These are phyloP conservation scores for Cladopsammia gracilis DNA, from an alignment of 64 coral and sea anemone genomes.

Conservation along the genomic window DNA sequence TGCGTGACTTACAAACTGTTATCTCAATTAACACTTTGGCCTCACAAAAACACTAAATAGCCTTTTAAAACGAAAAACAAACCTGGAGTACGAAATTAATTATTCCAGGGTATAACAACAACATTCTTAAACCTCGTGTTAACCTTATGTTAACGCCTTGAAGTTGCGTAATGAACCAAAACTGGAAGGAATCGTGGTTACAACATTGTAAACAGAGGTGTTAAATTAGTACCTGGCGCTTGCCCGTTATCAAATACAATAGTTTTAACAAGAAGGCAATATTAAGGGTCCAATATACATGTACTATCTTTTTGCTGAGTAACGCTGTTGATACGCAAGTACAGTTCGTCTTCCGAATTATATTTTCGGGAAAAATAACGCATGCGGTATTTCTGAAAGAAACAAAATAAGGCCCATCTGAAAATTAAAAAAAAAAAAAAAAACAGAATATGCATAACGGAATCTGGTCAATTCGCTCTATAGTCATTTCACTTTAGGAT, in stretches of 20 bases:
- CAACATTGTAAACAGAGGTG: neutral
- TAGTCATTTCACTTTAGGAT: too few species aligned
- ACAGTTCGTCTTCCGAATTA: too few species aligned
- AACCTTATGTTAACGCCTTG: neutral
- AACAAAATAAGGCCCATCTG: too few species aligned
- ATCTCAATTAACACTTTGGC: neutral
- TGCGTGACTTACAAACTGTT: neutral
- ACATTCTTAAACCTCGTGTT: neutral
- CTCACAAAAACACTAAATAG: neutral
- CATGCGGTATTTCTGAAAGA: too few species aligned
- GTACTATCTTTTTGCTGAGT: neutral
- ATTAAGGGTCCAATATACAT: neutral
- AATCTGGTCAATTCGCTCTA: too few species aligned
- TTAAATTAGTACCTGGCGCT: slow-evolving; percentile 30
- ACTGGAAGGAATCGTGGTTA: neutral
- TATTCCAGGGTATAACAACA: neutral
- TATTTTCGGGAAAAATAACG: too few species aligned
- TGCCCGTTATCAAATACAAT: slow-evolving; percentile 19
- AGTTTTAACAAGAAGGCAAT: neutral
- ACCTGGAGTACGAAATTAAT: neutral
- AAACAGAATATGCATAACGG: too few species aligned
- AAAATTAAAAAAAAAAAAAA: too few species aligned
- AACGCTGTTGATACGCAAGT: too few species aligned
- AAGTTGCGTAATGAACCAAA: neutral
- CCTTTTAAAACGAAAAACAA: neutral